These are phyloP conservation scores for Sorex maritimensis DNA, from an alignment of 2,797 vertebrate species.

Conservation along the genomic window DNA sequence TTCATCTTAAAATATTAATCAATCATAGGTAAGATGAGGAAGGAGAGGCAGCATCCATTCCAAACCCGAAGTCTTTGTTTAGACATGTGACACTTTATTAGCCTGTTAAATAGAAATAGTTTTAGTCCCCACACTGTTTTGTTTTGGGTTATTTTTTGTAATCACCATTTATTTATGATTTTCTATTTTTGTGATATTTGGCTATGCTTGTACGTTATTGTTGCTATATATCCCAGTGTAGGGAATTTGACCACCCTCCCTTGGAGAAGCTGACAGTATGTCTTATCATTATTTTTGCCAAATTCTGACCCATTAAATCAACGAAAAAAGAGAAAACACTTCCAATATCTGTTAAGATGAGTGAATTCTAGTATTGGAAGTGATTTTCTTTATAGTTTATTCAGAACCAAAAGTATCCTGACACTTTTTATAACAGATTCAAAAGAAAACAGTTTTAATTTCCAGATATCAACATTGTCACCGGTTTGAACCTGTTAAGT, in stretches of 20 bases:
- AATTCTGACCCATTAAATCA: not conserved
- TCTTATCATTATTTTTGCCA: not conserved
- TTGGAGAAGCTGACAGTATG: not conserved
- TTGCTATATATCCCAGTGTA: not conserved
- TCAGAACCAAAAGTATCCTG: not conserved
- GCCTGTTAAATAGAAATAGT: not conserved
- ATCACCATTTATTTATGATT: no score
- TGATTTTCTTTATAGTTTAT: slow-evolving; percentile 16
- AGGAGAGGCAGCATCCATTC: not conserved
- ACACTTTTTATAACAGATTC: not conserved
- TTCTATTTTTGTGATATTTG: not conserved
- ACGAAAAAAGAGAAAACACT: not conserved
- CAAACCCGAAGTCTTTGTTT: not conserved
- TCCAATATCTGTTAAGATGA: slow-evolving; percentile 29
- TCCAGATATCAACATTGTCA: slow-evolving; percentile 5
- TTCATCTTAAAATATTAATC: not conserved
- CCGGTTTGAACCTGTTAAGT: not conserved
- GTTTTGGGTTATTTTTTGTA: no score
- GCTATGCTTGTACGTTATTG: not conserved
- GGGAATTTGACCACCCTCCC: not conserved
- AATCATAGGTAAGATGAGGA: not conserved
- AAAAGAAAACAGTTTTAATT: slow-evolving; percentile 49
- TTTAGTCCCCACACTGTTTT: not conserved
- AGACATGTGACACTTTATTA: not conserved
- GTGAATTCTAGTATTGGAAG: not conserved